Conservation (phyloP, 2,797 vertebrate genomes). For the Myoxocephalus aenaeus region DNA sequence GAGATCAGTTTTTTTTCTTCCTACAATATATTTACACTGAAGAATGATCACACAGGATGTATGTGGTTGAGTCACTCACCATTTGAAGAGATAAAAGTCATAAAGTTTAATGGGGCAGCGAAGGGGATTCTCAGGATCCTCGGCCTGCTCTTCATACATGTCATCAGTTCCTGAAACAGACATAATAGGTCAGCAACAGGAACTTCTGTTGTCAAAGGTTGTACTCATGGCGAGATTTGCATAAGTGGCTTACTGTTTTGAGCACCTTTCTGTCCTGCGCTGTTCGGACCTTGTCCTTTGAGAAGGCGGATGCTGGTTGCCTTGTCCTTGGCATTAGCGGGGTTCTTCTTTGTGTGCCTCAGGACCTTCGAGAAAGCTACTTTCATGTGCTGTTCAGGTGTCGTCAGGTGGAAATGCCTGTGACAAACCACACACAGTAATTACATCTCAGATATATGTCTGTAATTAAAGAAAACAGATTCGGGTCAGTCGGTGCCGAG, state of each 20-base stretch:
- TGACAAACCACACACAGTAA: background rate
- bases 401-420: constrained; percentile 96
- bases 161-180: constrained; percentile 91
- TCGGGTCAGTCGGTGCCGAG: background rate
- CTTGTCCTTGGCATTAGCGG: constrained; percentile 97
- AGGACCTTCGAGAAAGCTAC: constrained; percentile 99
- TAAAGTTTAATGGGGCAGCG: constrained; percentile 99
- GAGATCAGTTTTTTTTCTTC: background rate
- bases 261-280: constrained; percentile 94
- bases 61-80: constrained; percentile 82
- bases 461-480: background rate
- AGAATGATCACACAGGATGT: background rate
- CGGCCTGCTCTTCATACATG: constrained; percentile 97
- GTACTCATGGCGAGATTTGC: background rate
- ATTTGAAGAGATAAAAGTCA: constrained; percentile 99
- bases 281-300: constrained; percentile 91
- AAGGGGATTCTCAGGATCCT: constrained; percentile 98
- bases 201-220: background rate
- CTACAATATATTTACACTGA: background rate
- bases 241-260: background rate
- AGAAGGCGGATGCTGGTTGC: constrained; percentile 98
- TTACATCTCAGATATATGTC: background rate
- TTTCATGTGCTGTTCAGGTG: constrained; percentile 98
- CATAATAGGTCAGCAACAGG: constrained; percentile 13
- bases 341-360: constrained; percentile 98